These are phyloP conservation scores for Oryctes rhinoceros DNA, from an alignment of 1,140 invertebrate genomes.

Conservation along the genomic window DNA sequence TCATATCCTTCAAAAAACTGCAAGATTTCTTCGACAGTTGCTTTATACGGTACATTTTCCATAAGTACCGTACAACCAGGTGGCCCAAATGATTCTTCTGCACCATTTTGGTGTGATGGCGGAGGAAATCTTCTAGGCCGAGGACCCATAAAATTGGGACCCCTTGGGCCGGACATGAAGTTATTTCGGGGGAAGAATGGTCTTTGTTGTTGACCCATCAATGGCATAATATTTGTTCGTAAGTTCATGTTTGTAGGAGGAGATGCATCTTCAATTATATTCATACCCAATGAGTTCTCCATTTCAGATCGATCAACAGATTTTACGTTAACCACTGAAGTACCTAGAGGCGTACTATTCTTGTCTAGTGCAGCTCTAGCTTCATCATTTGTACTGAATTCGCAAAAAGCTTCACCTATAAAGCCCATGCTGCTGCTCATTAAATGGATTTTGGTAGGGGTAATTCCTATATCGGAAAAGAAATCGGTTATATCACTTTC, in stretches of 20 bases:
- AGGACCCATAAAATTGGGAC: conserved; percentile 53
- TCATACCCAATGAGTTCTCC: conserved; percentile 48
- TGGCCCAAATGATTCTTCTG: conserved; percentile 73
- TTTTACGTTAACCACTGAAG: conserved; percentile 71
- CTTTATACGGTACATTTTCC: conserved; percentile 87
- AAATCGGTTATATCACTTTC: conserved; percentile 83
- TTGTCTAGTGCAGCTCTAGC: conserved; percentile 75
- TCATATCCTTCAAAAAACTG: conserved; percentile 84
- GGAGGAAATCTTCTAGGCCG: conserved; percentile 47
- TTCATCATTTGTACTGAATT: conserved; percentile 76
- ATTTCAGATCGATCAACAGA: conserved; percentile 71
- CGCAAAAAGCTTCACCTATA: conserved; percentile 85
- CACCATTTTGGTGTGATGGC: conserved; percentile 45
- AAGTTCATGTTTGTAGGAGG: background rate
- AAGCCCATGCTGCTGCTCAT: conserved; percentile 69
- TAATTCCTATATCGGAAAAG: conserved; percentile 77
- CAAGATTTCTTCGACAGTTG: conserved; percentile 86
- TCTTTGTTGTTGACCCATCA: background rate
- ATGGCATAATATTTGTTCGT: conserved; percentile 28
- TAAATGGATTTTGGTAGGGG: conserved; percentile 80
- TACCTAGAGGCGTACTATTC: conserved; percentile 73
- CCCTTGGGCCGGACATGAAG: conserved; percentile 50
- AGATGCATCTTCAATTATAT: conserved; percentile 34
- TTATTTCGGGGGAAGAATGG: conserved; percentile 45
- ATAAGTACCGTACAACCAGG: conserved; percentile 84